Evolutionary conservation across 2,888 invertebrate genomes (phyloP).

Genomic region (Melieria picta): DNA sequence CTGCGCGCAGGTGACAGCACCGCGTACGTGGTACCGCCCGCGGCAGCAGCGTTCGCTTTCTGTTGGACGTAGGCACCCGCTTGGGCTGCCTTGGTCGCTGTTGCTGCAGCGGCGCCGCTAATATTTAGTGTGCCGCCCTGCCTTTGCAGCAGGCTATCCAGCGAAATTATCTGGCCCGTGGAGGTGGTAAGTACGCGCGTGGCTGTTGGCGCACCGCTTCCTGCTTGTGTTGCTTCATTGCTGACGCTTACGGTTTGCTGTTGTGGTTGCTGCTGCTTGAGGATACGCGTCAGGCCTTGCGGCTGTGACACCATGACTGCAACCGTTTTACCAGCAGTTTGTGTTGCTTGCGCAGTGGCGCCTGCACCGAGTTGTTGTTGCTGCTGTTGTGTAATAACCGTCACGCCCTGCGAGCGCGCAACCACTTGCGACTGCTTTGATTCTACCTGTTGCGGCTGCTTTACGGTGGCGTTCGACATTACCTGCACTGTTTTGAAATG

Average conservation of each 20-base stretch:
- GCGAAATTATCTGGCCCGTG: slow-evolving; percentile 64
- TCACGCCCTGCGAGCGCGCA: slow-evolving; percentile 23
- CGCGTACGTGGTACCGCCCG: slow-evolving; percentile 64
- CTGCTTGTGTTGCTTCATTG: slow-evolving; percentile 50
- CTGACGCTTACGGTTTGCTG: slow-evolving; percentile 62
- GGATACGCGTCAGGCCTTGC: slow-evolving; percentile 46
- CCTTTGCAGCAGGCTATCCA: slow-evolving; percentile 61
- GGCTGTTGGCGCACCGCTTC: slow-evolving; percentile 32
- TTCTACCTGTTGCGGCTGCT: slow-evolving; percentile 35
- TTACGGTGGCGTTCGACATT: slow-evolving; percentile 30
- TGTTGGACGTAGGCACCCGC: slow-evolving; percentile 59
- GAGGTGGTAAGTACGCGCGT: slow-evolving; percentile 67
- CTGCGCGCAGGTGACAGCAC: slow-evolving; percentile 66
- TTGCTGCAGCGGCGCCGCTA: slow-evolving; percentile 53
- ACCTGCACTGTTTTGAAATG: slow-evolving; percentile 51
- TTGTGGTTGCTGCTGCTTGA: slow-evolving; percentile 45
- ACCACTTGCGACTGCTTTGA: slow-evolving; percentile 35
- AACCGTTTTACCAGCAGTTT: slow-evolving; percentile 9
- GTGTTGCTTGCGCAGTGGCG: not conserved
- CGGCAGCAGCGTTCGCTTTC: slow-evolving; percentile 34
- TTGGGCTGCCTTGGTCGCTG: slow-evolving; percentile 68
- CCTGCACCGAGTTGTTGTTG: not conserved
- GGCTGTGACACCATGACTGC: slow-evolving; percentile 29
- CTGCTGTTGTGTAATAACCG: slow-evolving; percentile 14
- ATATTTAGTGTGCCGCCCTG: slow-evolving; percentile 66